These are phyloP conservation scores for Neolamprologus brichardi DNA, from an alignment of 2,113 vertebrate genomes.

Conservation along the genomic window DNA sequence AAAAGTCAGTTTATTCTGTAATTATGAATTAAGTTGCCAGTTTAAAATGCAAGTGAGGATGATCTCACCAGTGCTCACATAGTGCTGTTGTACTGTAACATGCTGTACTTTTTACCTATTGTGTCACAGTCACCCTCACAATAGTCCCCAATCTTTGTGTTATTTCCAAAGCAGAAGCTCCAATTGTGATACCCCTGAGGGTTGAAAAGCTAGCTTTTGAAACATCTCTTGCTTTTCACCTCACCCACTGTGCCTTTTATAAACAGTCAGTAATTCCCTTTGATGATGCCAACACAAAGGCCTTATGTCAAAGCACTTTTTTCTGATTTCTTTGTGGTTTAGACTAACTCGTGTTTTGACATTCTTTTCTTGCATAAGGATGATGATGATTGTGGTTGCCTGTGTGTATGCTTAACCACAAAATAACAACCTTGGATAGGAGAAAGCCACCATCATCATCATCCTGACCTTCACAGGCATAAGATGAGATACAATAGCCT, in stretches of 20 bases:
- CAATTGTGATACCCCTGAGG: neutral
- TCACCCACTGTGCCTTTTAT: neutral
- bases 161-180: neutral
- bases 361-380: neutral
- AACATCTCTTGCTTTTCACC: neutral
- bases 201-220: neutral
- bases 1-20: neutral
- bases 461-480: constrained; percentile 15
- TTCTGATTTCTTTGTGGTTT: neutral
- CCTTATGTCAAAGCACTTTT: neutral
- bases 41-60: neutral
- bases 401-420: neutral
- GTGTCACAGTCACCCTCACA: neutral
- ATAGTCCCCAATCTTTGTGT: neutral
- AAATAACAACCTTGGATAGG: constrained; percentile 3
- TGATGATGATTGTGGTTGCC: neutral
- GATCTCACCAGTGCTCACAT: neutral
- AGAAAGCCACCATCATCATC: neutral
- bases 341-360: constrained; percentile 5
- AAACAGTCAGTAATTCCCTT: constrained; percentile 6
- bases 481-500: constrained; percentile 13
- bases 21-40: neutral
- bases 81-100: neutral
- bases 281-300: constrained; percentile 7
- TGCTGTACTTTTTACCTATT: neutral